Base-by-base conservation (phyloP, 2,888 invertebrate species). In the Laothoe populi region DNA sequence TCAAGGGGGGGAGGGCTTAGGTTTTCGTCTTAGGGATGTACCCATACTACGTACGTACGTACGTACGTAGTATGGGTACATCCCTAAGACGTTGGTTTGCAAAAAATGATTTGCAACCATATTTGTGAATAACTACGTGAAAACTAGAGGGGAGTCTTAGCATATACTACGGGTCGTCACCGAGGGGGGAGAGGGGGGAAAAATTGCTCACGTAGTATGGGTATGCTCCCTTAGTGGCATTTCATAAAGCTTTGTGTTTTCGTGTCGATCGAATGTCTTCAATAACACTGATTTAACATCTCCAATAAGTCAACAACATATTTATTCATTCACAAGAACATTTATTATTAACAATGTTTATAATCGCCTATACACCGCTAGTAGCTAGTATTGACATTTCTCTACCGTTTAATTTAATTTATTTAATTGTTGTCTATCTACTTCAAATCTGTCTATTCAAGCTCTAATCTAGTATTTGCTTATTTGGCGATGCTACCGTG, bases 261-360 rank as follows among this genome's bases (percentile, higher is more conserved):
- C 53, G 19, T 16, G 49, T 61, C 53, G 53, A 53, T 35, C 53
- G 11, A 53, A 49, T 21, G 35, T 10, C 8, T 26, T 53, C 31
- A 53, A 53, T 53, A 53, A 53, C 53, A 53, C 19, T 2, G 60
- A 61, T 5, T 61, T 38, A 53, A 61, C 53, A 61, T 61, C 53
- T 31, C 60, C 40, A 60, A 60, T 40, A 61, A 70, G 69, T 81
- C 78, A 85, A 86, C 86, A 88, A 88, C 83, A 84, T 82, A 79
- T 77, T 82, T 73, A 74, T 81, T 79, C 81, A 73, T 73, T 71
- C 58, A 66, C 67, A 71, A 79, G 81, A 86, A 84, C 82, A 79
- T 79, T 83, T 86, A 87, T 70, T 46, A 77, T 71, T 83, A 88
- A 89, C 87, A 88, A 85, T 76, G 74, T 80, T 75, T 81, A 81